These are phyloP conservation scores for Polyploca ridens DNA, from an alignment of 2,888 invertebrate genomes.

Conservation along the genomic window DNA sequence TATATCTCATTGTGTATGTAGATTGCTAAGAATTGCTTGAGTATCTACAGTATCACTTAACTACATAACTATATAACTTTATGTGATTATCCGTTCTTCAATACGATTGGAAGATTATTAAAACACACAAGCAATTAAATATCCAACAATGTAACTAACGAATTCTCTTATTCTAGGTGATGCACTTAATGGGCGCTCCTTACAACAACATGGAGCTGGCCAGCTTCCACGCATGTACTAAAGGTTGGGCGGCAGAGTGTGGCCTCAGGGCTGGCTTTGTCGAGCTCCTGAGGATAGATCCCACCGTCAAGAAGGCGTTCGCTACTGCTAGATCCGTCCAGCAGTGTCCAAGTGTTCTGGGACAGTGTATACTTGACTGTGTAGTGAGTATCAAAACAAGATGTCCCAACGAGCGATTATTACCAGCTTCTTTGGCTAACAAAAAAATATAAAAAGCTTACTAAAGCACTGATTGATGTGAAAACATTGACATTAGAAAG, in stretches of 20 bases:
- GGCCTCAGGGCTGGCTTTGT: conserved; percentile 98
- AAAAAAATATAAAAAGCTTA: no score
- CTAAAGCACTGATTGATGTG: no score
- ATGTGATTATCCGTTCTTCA: no score
- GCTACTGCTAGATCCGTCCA: conserved; percentile 94
- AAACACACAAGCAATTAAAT: neutral
- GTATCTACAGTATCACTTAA: no score
- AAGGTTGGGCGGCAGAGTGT: conserved; percentile 97
- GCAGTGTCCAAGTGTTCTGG: conserved; percentile 96
- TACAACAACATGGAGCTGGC: conserved; percentile 94
- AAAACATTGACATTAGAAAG: no score
- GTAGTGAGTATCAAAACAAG: conserved; percentile 84
- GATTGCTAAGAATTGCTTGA: no score
- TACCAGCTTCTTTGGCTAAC: neutral
- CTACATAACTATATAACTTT: no score
- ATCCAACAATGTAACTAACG: no score
- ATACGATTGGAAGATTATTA: no score
- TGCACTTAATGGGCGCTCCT: conserved; percentile 95
- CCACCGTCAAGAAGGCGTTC: conserved; percentile 88
- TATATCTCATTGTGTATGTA: no score
- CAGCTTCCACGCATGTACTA: conserved; percentile 98
- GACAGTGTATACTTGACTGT: conserved; percentile 95
- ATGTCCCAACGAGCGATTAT: no score
- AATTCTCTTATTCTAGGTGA: conserved; percentile 79
- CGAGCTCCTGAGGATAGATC: conserved; percentile 95